Evolutionary conservation across 2,888 invertebrate genomes (phyloP), one percentile per base, ranked within the genome.

Genomic region (Elmis aenea): DNA sequence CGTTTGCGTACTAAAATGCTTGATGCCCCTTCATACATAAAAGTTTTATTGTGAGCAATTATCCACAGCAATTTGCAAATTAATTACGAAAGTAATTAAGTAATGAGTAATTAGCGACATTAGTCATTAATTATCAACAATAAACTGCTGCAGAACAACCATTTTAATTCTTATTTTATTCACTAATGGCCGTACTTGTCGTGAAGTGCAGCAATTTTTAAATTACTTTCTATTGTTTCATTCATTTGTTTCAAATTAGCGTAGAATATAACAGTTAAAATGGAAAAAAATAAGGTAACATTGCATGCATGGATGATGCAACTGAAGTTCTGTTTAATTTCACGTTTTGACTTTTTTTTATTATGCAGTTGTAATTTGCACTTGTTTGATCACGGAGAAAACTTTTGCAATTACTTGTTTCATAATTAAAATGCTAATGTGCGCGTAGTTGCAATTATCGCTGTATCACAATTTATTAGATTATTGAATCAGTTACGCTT

Each of bases 401-500:
- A 18, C 8, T 18, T 6, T 18, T 18, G 18, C 18, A 18, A 18
- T 6, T 18, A 18, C 18, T 6, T 8, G 18, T 18, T 6, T 18
- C 8, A 18, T n/a, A n/a, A n/a, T n/a, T n/a, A n/a, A n/a, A n/a
- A n/a, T n/a, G n/a, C n/a, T n/a, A n/a, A n/a, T n/a, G n/a, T n/a
- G n/a, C n/a, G 18, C 18, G 5, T 8, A 6, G 5, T 18, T 8
- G 18, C 18, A 18, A 18, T 18, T 8, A 23, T 23, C 11, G 24
- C 11, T 6, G 8, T 23, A 34, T 24, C 33, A 23, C 14, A 27
- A 48, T 45, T 48, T 46, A 51, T 48, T 51, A 50, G 49, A 48
- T 52, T 47, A 54, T 54, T 50, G 48, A 50, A 50, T 45, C 48
- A 50, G 46, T 45, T 40, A 47, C 47, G 58, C 56, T 55, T 46